Evolutionary conservation across 2,888 invertebrate genomes (phyloP), one percentile per base, ranked within the genome.

Genomic region (Pemphredon lugubris): DNA sequence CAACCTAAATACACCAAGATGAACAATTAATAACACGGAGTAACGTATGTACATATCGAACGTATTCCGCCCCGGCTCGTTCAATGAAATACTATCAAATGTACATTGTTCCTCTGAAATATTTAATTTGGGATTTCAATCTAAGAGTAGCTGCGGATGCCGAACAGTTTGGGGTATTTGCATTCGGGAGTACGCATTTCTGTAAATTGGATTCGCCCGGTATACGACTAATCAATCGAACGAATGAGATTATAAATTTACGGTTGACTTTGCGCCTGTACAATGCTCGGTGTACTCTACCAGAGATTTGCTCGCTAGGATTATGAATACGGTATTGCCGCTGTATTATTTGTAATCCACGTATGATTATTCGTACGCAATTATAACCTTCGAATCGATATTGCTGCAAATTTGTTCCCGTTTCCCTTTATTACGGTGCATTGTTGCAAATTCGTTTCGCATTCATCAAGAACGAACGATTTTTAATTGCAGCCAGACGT

Each of bases 171-270:
- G 34, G 30, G 45, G 14, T n/a, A 34, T 37, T 57, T 37, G 44
- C 39, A 14, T 37, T 47, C n/a, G 37, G 37, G 34, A n/a, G 26
- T 16, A 14, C 4, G 30, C 13, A 55, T 40, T 44, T 32, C 20
- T 16, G 32, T 20, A 7, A 20, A 23, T 45, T 21, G 47, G 23
- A 44, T 47, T 53, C 44, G 18, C 39, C 47, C 11, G 40, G 3
- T 13, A 37, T n/a, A 39, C 37, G 4, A 47, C 20, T 37, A 47
- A 37, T 54, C 54, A 37, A 34, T 47, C 47, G 42, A 21, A 47
- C 64, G 47, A 55, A 64, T 40, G 14, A 47, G 45, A 54, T 63
- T 63, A 63, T 45, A 47, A 48, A 54, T 55, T 64, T 50, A 55
- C 40, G 30, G 40, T 48, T 64, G 55, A 64, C 48, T 64, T 55